phyloP scores from a whole-genome alignment of 64 coral and sea anemone species.

The Stichodactyla helianthus region DNA sequence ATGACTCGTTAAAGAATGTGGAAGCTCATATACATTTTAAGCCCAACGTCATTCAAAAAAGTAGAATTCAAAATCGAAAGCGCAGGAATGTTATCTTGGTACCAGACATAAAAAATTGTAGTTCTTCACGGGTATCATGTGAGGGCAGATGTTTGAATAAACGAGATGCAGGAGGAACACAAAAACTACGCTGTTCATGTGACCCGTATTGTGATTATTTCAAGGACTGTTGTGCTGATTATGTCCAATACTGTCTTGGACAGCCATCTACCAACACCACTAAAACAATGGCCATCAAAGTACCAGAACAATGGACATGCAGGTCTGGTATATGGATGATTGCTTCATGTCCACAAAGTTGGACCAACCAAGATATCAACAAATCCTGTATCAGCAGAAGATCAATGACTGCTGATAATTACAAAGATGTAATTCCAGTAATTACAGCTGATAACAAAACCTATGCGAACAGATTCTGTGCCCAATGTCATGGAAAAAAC shows the following conservation, averaged over 20 bases:
- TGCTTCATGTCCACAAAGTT: constrained; percentile 22
- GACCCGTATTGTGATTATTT: constrained; percentile 14
- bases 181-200: constrained; percentile 4
- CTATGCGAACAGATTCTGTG: constrained; percentile 12
- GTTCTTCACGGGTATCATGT: not conserved
- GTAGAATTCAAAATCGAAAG: not conserved
- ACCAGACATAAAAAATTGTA: not conserved
- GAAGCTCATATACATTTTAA: not conserved
- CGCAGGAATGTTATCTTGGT: not conserved
- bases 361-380: constrained; percentile 1
- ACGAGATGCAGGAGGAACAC: not conserved
- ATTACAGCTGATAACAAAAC: constrained; percentile 1
- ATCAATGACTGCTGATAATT: constrained; percentile 9
- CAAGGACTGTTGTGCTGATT: constrained; percentile 21
- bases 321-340: constrained; percentile 29
- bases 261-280: not conserved
- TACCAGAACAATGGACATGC: constrained; percentile 12
- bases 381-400: not conserved
- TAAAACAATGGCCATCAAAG: not conserved
- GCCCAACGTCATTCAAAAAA: too few species aligned
- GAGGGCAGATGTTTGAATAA: not conserved
- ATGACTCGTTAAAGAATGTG: not conserved
- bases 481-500: not conserved
- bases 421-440: constrained; percentile 1
- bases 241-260: constrained; percentile 7